These are phyloP conservation scores for Coturnix japonica DNA, from an alignment of 2,113 vertebrate genomes.

Conservation along the genomic window DNA sequence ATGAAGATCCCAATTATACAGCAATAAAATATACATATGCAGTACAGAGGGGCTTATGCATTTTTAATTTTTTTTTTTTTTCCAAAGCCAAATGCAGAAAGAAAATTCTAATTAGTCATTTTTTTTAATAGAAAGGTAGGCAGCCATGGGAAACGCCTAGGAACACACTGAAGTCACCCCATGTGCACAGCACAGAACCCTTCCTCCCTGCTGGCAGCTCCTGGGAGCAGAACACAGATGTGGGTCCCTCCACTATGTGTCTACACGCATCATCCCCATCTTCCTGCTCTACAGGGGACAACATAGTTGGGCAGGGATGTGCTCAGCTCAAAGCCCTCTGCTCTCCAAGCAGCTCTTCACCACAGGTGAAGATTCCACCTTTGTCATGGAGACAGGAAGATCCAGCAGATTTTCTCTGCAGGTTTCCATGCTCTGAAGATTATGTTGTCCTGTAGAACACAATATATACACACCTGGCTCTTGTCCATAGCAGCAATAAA, in stretches of 20 bases:
- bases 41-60: conserved; percentile 76
- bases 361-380: not conserved
- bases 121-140: conserved; percentile 53
- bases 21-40: conserved; percentile 80
- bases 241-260: not conserved
- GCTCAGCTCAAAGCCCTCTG: not conserved
- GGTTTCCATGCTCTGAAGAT: not conserved
- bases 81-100: conserved; percentile 66
- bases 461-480: not conserved
- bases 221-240: not conserved
- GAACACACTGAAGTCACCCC: rapidly evolving
- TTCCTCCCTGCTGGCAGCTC: not conserved
- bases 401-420: rapidly evolving
- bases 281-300: not conserved
- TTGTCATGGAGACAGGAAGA: no score
- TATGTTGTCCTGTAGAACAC: not conserved
- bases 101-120: conserved; percentile 73
- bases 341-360: not conserved
- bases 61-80: conserved; percentile 76
- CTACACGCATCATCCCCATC: not conserved
- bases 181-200: not conserved
- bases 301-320: not conserved
- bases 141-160: not conserved
- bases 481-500: not conserved
- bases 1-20: conserved; percentile 79